These are phyloP conservation scores for pig (Sus scrofa) DNA, from an alignment of 2,113 vertebrate genomes.

Conservation along the genomic window T2T-Sscrofa CM000816.6:80143001-80143500, in stretches of 20 bases:
- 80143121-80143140: not conserved
- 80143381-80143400: not conserved
- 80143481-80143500: not conserved
- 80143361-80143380: constrained; percentile 6
- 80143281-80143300: constrained; percentile 19
- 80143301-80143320: not conserved
- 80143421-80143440: not conserved
- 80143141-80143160: not conserved
- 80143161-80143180: not conserved
- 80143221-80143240: not conserved
- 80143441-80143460: not conserved
- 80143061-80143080: not conserved
- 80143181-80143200: not conserved
- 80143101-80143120: not conserved
- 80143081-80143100: not conserved
- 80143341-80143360: not conserved
- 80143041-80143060: not conserved
- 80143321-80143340: not conserved
- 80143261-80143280: not conserved
- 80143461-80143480: rapidly evolving
- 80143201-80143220: not conserved
- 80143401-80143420: not conserved
- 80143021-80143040: not conserved
- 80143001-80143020: not conserved
- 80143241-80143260: not conserved